Base-by-base conservation (phyloP, 2,797 vertebrate genomes). In the Anabacerthia variegaticeps region DNA sequence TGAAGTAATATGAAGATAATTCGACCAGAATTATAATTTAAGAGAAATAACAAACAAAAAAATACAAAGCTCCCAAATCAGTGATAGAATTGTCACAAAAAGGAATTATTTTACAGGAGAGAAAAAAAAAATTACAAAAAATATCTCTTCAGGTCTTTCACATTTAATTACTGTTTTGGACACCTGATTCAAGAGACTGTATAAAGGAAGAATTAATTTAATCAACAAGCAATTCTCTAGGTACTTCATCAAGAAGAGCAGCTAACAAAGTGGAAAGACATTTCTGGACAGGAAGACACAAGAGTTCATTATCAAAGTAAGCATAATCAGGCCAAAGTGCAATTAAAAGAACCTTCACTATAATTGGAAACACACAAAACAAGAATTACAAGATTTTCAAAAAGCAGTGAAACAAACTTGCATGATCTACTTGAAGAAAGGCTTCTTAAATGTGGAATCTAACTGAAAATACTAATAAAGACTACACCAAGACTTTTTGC, bases 181-280 rank as follows among this genome's bases (percentile, higher is more conserved):
- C 63, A 93, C 71, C 58, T 88, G 76, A 92, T 92, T 88, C 76
- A 61, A 94, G 73, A 86, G 73, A 54, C 44, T 67, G 51, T 67
- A 69, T 48, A 90, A 84, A 92, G 67, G 49, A 95, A 72, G 65
- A 81, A 88, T 56, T 39, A 92, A 94, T 96, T 95, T 91, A 97
- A 96, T 92, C 92, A 95, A 86, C 86, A 93, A 90, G 67, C 54
- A 93, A 84, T 96, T 96, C 85, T 92, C 79, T 69, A 92, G 79
- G 74, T 94, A 55, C 84, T 96, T 95, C 77, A 93, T 95, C 95
- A 96, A 88, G 86, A 90, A 76, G 43, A 95, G 49, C 55, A 78
- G 76, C 73, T 97, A 93, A 93, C 85, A 94, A 89, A 95, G 39
- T 88, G 74, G 52, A 96, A 96, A 96, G 88, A 79, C 62, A 71